Percentiles rank a stretch among this genome's conserved stretches.
phyloP scores from a whole-genome alignment of 2,888 invertebrate species.

The Heliconius ismenius region DNA sequence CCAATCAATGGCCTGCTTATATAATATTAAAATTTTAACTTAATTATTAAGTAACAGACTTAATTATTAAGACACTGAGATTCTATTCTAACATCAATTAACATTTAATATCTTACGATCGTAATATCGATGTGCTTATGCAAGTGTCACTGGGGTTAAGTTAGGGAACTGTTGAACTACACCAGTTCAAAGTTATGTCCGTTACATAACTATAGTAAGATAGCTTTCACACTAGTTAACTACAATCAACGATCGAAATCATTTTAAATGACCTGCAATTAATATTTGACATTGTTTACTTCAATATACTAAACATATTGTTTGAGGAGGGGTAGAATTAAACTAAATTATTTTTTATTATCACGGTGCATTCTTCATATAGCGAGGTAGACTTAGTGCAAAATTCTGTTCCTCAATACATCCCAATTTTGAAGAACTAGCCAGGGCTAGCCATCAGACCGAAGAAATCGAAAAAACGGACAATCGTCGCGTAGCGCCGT shows the following conservation, averaged over 20 bases:
- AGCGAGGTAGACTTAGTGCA: neutral
- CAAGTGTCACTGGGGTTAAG: neutral
- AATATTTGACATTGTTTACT: neutral
- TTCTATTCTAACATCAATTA: neutral
- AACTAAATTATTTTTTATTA: too few species aligned
- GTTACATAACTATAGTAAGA: neutral
- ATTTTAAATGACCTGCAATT: neutral
- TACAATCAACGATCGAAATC: neutral
- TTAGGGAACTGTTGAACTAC: neutral
- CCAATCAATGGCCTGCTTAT: neutral
- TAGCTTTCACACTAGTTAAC: neutral
- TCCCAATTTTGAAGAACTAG: neutral
- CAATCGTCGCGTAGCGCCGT: neutral
- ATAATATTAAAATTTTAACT: neutral
- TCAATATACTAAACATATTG: neutral
- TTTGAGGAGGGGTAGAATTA: neutral
- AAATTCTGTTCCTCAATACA: neutral
- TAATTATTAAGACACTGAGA: neutral
- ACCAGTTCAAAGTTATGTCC: constrained; percentile 3
- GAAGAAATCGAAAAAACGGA: neutral
- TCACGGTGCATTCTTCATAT: too few species aligned
- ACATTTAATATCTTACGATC: neutral
- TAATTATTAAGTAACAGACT: too few species aligned
- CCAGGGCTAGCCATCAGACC: neutral
- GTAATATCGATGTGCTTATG: neutral